Evolutionary conservation across 2,113 vertebrate genomes (phyloP).

Genomic region (Poeciliopsis occidentalis): DNA sequence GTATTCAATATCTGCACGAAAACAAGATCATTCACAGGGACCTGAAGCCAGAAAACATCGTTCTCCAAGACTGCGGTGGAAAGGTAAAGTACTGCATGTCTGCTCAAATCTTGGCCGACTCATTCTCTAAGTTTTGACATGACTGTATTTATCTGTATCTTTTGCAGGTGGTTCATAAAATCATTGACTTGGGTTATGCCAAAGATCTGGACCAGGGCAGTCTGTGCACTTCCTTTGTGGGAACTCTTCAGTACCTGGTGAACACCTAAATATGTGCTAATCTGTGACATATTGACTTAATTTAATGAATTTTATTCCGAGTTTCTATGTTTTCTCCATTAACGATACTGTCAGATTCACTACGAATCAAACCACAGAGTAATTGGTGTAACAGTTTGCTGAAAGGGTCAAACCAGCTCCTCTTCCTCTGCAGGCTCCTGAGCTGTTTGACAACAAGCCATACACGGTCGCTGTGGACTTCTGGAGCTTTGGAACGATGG

Average conservation of each 20-base stretch:
- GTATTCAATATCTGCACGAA: constrained; percentile 96
- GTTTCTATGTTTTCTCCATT: neutral
- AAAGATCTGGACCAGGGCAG: constrained; percentile 99
- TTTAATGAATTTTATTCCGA: neutral
- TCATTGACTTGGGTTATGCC: constrained; percentile 97
- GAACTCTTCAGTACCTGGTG: constrained; percentile 97
- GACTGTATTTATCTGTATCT: neutral
- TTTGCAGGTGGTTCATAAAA: constrained; percentile 90
- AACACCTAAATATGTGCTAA: constrained; percentile 35
- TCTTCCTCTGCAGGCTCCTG: constrained; percentile 85
- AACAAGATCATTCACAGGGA: constrained; percentile 99
- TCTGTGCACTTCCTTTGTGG: constrained; percentile 97
- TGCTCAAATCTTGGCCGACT: neutral
- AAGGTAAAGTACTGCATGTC: constrained; percentile 82
- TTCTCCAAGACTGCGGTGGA: constrained; percentile 91
- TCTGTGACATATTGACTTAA: neutral
- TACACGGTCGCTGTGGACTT: constrained; percentile 97
- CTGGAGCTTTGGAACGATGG: constrained; percentile 98
- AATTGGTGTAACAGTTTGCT: neutral
- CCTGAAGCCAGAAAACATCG: constrained; percentile 98
- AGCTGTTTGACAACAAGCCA: constrained; percentile 95
- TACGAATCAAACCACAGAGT: neutral
- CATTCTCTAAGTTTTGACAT: neutral
- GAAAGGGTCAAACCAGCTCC: neutral
- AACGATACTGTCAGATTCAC: neutral